phyloP scores from a whole-genome alignment of 2,797 vertebrate genomes.

The Chromis chromis region DNA sequence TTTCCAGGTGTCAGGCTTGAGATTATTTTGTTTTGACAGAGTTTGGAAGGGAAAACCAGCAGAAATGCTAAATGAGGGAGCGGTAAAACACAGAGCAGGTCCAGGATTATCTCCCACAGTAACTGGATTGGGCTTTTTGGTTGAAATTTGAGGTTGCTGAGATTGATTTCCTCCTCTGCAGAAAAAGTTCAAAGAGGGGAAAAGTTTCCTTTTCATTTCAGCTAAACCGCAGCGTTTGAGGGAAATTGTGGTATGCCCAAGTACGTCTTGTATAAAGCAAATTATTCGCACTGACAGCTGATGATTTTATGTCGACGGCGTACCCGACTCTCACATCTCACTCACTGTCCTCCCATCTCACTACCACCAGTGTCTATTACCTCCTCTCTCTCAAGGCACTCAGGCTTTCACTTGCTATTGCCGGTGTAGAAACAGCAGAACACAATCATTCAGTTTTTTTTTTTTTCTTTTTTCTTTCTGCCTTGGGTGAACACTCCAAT shows the following conservation, averaged over 20 bases:
- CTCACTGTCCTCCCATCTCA: constrained; percentile 27
- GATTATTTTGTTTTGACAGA: constrained; percentile 71
- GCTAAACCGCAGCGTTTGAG: constrained; percentile 28
- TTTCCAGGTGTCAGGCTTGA: constrained; percentile 72
- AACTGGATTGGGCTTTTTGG: constrained; percentile 23
- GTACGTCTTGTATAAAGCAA: constrained; percentile 35
- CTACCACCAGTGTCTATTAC: constrained; percentile 46
- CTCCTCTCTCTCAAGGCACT: constrained; percentile 35
- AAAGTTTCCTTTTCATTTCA: constrained; percentile 34
- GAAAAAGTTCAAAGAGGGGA: constrained; percentile 42
- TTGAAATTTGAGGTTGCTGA: constrained; percentile 27
- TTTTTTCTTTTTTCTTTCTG: constrained; percentile 7
- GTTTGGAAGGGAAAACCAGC: constrained; percentile 48
- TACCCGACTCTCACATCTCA: constrained; percentile 32
- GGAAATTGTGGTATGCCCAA: background rate
- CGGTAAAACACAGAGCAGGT: constrained; percentile 22
- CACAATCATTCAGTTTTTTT: constrained; percentile 47
- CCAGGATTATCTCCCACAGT: constrained; percentile 19
- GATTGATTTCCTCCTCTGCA: constrained; percentile 38
- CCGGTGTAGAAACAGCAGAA: constrained; percentile 45
- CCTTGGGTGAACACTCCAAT: constrained; percentile 60
- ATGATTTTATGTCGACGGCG: constrained; percentile 44
- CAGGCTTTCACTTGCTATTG: constrained; percentile 36
- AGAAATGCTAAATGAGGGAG: constrained; percentile 52
- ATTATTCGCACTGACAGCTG: constrained; percentile 47